Conservation (phyloP, 2,888 invertebrate species). For the Prosopocoilus inquinatus region DNA sequence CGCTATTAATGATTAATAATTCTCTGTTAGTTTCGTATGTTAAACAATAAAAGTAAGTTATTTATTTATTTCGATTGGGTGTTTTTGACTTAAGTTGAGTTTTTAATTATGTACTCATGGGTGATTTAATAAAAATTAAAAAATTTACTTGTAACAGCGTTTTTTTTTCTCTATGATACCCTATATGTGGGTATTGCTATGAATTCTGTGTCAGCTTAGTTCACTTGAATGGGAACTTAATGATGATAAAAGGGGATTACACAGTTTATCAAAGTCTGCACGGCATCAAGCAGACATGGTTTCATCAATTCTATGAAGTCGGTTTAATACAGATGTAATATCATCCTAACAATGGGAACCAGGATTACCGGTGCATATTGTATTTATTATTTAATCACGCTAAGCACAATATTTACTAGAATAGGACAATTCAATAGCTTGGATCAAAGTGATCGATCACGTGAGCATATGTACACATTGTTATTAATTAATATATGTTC, state of each 20-base stretch:
- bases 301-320: conserved; percentile 18
- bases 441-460: too few relatives aligned
- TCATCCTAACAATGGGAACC: not conserved
- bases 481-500: too few relatives aligned
- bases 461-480: not conserved
- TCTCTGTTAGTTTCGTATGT: too few relatives aligned
- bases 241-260: conserved; percentile 28
- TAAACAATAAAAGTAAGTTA: too few relatives aligned
- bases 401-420: not conserved
- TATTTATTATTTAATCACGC: conserved; percentile 2
- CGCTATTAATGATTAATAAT: too few relatives aligned
- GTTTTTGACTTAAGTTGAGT: too few relatives aligned
- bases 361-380: not conserved
- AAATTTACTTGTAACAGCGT: not conserved
- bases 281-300: conserved; percentile 23
- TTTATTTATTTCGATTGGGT: too few relatives aligned
- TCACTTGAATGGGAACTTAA: conserved; percentile 25
- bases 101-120: too few relatives aligned
- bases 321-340: conserved; percentile 8
- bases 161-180: not conserved
- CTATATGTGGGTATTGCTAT: not conserved
- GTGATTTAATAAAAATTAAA: too few relatives aligned
- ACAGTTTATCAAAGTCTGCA: conserved; percentile 24
- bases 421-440: not conserved
- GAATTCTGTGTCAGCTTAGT: conserved; percentile 15